A percentile compares a stretch with the other conserved stretches of the same genome.
Conservation (phyloP, 2,797 vertebrate species). For the Sebastes flavidus region DNA sequence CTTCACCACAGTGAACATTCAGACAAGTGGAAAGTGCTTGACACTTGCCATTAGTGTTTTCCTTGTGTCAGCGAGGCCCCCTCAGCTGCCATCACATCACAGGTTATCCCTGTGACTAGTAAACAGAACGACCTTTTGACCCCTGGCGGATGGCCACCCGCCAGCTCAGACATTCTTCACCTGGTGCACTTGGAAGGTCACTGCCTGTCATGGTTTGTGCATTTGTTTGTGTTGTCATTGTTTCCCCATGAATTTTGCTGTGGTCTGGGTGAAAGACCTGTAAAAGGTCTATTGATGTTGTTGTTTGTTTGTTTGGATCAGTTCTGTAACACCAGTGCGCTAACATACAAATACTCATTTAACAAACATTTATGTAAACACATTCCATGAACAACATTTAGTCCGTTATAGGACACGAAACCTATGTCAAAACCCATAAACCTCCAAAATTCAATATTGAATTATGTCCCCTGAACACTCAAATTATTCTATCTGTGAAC, state of each 20-base stretch:
- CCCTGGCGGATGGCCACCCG: slow-evolving; percentile 31
- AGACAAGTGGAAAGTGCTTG: slow-evolving; percentile 53
- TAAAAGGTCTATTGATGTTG: neutral
- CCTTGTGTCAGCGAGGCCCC: slow-evolving; percentile 39
- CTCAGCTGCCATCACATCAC: slow-evolving; percentile 47
- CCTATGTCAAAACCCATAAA: neutral
- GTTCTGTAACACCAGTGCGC: neutral
- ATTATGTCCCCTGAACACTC: neutral
- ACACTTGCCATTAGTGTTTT: slow-evolving; percentile 57
- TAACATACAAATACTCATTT: neutral
- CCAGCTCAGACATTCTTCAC: slow-evolving; percentile 36
- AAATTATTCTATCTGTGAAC: neutral
- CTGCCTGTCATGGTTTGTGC: slow-evolving; percentile 1
- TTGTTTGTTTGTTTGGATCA: neutral
- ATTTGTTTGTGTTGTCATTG: neutral
- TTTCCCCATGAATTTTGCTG: neutral
- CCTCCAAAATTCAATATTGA: neutral
- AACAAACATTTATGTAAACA: neutral
- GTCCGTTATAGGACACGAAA: neutral
- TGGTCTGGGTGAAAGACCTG: neutral
- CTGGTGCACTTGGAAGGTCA: slow-evolving; percentile 34
- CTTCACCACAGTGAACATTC: slow-evolving; percentile 16
- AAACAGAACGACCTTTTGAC: slow-evolving; percentile 50
- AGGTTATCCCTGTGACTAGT: slow-evolving; percentile 51
- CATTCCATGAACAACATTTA: neutral